Base-by-base conservation (phyloP, 1,140 invertebrate genomes). In the Scaptomyza graminum region DNA sequence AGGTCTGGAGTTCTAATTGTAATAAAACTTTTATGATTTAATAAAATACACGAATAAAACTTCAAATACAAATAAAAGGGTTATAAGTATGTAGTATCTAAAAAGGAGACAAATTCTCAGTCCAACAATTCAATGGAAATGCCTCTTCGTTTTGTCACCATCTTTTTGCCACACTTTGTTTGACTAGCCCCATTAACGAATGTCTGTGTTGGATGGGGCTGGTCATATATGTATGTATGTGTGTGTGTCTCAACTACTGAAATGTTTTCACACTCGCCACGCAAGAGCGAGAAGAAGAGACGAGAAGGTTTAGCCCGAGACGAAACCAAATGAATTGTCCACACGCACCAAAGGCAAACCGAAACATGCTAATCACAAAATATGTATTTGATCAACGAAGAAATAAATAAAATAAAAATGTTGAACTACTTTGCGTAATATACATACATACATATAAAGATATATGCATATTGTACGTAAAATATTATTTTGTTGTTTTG, bases 341-440 rank as follows among this genome's bases (percentile, higher is more conserved):
- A 60, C 63, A 72, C 63, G 69, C 69, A 72, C 62, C 55, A 67
- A 41, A 12, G n/a, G 4, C 37, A 41, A 34, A 7, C 8, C 31
- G 9, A 72, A 72, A 72, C 69, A 72, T 67, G 69, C 34, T 72
- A 66, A 72, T 72, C 54, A 66, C n/a, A 54, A 55, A 31, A 13
- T 43, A 18, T 60, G 25, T 43, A 15, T 37, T 34, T 66, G 61
- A 25, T 22, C 34, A 44, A n/a, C n/a, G n/a, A 64, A 43, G 28
- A 31, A 31, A 31, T 6, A 31, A 31, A 31, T 4, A 4, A 31
- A 31, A 31, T 31, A 4, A 11, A 18, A 57, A 44, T 44, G 55
- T 25, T 49, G 39, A 39, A 67, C 7, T 65, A 60, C 69, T 64
- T 51, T 64, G 65, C 50, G 49, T 31, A 43, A 46, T 13, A 28